Conservation (phyloP, 2,113 vertebrate genomes). For the Trichomycterus rosablanca region DNA sequence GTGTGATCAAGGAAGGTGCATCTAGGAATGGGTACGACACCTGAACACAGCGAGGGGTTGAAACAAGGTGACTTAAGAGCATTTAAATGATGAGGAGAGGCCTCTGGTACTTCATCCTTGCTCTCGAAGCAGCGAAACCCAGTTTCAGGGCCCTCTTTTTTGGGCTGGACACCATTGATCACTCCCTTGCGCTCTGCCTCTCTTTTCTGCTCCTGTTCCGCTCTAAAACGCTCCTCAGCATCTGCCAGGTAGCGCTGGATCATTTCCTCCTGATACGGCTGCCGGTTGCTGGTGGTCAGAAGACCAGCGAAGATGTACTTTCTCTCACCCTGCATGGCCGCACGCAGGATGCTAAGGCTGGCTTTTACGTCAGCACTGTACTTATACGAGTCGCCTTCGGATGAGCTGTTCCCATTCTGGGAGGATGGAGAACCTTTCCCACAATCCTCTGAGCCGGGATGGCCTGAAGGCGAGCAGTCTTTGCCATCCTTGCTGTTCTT, state of each 20-base stretch:
- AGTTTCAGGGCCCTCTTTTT: constrained; percentile 56
- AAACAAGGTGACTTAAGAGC: constrained; percentile 51
- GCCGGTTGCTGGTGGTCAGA: constrained; percentile 84
- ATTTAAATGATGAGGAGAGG: constrained; percentile 46
- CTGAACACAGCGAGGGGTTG: constrained; percentile 70
- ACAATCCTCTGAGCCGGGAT: constrained; percentile 69
- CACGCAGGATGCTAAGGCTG: constrained; percentile 82
- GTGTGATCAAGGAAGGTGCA: constrained; percentile 65
- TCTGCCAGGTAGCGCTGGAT: constrained; percentile 89
- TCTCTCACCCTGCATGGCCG: constrained; percentile 89
- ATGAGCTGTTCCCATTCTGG: constrained; percentile 50
- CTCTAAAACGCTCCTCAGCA: constrained; percentile 81
- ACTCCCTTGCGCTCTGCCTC: constrained; percentile 74
- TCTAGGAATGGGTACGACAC: constrained; percentile 79
- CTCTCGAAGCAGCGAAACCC: constrained; percentile 51
- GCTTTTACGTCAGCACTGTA: constrained; percentile 86
- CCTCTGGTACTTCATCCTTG: constrained; percentile 54
- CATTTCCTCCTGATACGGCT: constrained; percentile 97
- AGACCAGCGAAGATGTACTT: constrained; percentile 83
- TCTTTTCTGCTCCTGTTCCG: constrained; percentile 80
- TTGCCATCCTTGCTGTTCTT: constrained; percentile 86
- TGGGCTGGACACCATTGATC: constrained; percentile 45
- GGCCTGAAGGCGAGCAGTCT: constrained; percentile 68
- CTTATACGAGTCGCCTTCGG: constrained; percentile 65
- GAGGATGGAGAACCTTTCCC: constrained; percentile 70